A percentile compares a stretch with the other conserved stretches of the same genome.
Conservation (phyloP, 2,797 vertebrate species). For the Danio aesculapii region DNA sequence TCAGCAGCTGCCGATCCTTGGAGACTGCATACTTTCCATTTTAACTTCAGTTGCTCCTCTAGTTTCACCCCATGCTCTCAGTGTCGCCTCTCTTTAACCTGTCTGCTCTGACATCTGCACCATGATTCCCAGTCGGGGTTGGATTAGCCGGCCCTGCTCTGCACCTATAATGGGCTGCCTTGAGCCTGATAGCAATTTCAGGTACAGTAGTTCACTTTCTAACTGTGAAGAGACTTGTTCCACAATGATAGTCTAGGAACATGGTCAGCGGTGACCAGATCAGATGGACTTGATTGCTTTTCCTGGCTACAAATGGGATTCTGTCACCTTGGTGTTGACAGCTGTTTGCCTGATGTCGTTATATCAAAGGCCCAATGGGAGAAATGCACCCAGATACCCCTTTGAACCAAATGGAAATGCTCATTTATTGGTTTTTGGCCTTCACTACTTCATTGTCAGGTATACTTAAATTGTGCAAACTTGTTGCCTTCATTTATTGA, state of each 20-base stretch:
- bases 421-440: not conserved
- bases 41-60: constrained; percentile 33
- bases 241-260: constrained; percentile 27
- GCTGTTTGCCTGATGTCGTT: constrained; percentile 45
- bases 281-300: constrained; percentile 40
- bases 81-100: constrained; percentile 46
- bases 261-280: constrained; percentile 33
- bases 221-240: constrained; percentile 44
- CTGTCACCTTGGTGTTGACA: constrained; percentile 49
- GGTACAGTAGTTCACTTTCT: constrained; percentile 14
- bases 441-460: too few species aligned
- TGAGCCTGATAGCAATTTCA: constrained; percentile 54
- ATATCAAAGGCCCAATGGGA: constrained; percentile 9
- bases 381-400: constrained; percentile 1
- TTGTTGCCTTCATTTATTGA: too few species aligned
- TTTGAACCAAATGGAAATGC: not conserved
- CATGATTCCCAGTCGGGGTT: constrained; percentile 32
- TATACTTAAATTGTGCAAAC: too few species aligned
- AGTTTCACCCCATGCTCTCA: constrained; percentile 40
- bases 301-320: constrained; percentile 44
- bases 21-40: constrained; percentile 49
- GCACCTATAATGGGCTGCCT: constrained; percentile 60
- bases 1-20: constrained; percentile 46
- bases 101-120: constrained; percentile 54
- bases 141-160: constrained; percentile 33